Conservation (phyloP, 1,140 invertebrate genomes). For the Chionoecetes opilio region DNA sequence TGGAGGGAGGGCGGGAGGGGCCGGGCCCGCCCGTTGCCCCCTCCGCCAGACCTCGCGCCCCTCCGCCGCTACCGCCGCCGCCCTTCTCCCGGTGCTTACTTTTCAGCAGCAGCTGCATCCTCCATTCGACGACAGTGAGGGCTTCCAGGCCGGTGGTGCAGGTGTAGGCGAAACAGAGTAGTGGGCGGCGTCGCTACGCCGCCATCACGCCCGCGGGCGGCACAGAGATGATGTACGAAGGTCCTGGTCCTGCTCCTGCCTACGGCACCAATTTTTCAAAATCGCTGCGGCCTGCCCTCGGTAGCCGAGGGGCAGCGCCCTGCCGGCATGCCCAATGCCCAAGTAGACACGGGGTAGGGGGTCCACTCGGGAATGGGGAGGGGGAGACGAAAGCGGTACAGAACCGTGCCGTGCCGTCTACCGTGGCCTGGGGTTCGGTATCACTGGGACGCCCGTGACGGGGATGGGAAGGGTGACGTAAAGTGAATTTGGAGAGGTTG, state of each 20-base stretch:
- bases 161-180: slow-evolving; percentile 30
- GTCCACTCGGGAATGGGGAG: background rate
- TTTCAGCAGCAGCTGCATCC: slow-evolving; percentile 81
- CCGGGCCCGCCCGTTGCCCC: slow-evolving; percentile 62
- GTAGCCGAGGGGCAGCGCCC: background rate
- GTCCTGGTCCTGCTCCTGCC: background rate
- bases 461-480: background rate
- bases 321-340: background rate
- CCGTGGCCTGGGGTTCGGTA: background rate
- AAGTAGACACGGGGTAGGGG: background rate
- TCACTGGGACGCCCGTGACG: background rate
- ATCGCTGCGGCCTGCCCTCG: background rate
- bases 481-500: background rate
- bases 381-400: background rate
- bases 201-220: slow-evolving; percentile 57
- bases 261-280: background rate
- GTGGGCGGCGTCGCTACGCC: slow-evolving; percentile 59
- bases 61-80: slow-evolving; percentile 55
- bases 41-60: slow-evolving; percentile 38
- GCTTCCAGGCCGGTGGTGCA: slow-evolving; percentile 79
- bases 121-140: slow-evolving; percentile 80
- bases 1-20: slow-evolving; percentile 67
- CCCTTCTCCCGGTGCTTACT: slow-evolving; percentile 79
- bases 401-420: background rate
- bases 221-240: background rate